Conservation (phyloP, 2,113 vertebrate genomes). For the Pterocles gutturalis region DNA sequence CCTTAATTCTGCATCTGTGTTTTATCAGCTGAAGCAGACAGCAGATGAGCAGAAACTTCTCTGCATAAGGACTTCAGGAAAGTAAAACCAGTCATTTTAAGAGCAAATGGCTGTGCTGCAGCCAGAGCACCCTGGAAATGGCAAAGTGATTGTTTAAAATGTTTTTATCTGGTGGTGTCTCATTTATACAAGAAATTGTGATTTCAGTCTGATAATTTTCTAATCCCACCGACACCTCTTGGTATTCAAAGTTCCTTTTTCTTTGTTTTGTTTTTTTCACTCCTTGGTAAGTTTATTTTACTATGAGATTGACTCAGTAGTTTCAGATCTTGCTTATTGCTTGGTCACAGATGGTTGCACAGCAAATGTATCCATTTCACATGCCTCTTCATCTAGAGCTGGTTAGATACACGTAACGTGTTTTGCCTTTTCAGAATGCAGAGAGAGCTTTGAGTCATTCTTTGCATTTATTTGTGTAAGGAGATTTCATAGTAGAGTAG, state of each 20-base stretch:
- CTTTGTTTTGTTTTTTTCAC: background rate
- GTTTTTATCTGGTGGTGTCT: background rate
- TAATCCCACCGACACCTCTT: background rate
- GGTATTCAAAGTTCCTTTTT: background rate
- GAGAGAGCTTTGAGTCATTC: background rate
- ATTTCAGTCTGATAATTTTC: background rate
- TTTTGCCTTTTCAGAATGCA: background rate
- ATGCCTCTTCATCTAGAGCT: background rate
- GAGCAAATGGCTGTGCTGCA: conserved; percentile 5
- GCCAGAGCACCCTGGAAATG: background rate
- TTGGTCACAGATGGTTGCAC: conserved; percentile 21
- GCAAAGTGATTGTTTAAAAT: background rate
- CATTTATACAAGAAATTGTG: background rate
- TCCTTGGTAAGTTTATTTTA: background rate
- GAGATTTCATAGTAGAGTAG: background rate
- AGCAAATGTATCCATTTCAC: conserved; percentile 19
- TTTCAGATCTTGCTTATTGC: conserved; percentile 11
- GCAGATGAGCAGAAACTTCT: conserved; percentile 72
- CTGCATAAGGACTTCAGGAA: conserved; percentile 43
- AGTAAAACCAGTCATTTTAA: conserved; percentile 31
- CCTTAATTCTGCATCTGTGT: conserved; percentile 75
- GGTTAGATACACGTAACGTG: background rate
- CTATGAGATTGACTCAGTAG: background rate
- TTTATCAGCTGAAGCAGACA: conserved; percentile 76
- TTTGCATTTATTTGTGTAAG: background rate